Conservation (phyloP, 2,797 vertebrate species). For the Silurus aristotelis region DNA sequence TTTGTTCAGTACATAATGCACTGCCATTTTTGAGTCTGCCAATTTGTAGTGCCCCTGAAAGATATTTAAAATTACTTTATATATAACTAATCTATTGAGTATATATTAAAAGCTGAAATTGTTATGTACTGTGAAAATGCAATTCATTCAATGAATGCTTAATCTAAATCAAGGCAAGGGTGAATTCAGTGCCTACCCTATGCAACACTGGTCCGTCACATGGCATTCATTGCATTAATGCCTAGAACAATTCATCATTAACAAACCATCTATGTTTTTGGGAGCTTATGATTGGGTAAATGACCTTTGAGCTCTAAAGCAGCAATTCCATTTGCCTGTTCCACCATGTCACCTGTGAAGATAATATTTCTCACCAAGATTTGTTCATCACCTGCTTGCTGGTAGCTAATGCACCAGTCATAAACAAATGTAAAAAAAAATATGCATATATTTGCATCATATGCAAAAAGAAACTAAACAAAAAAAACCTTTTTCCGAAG, state of each 20-base stretch:
- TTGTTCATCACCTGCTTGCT: background rate
- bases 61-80: no score
- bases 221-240: background rate
- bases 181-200: no score
- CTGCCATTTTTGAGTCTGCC: background rate
- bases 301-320: background rate
- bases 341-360: no score
- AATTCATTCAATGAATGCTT: background rate
- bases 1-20: background rate
- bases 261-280: background rate
- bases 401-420: background rate
- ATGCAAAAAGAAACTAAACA: background rate
- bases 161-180: background rate
- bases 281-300: background rate
- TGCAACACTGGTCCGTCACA: background rate
- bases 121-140: background rate
- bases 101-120: no score
- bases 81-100: no score
- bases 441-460: no score
- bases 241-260: background rate
- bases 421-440: background rate
- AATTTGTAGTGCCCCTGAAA: background rate
- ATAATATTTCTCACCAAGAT: background rate
- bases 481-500: background rate
- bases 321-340: background rate